phyloP scores from a whole-genome alignment of 2,113 vertebrate genomes.

The Cygnus buccinator region DNA sequence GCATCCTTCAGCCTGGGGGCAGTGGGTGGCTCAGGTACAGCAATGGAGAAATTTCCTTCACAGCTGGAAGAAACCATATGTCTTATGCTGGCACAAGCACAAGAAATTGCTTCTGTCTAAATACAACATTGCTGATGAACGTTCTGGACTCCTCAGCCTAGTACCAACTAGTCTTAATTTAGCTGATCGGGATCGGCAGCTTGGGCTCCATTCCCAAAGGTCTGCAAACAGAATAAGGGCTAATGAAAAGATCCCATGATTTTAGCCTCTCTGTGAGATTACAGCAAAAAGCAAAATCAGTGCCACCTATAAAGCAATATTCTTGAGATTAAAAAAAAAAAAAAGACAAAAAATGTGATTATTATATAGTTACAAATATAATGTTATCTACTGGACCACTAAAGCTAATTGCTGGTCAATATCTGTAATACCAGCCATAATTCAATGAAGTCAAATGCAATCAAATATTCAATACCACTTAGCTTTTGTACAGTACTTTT shows the following conservation, averaged over 20 bases:
- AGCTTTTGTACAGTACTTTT: neutral
- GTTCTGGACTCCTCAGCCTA: neutral
- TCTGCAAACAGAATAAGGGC: neutral
- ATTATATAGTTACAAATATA: neutral
- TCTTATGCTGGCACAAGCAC: neutral
- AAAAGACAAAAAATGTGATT: neutral
- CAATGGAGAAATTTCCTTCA: neutral
- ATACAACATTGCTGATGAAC: neutral
- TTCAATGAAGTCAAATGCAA: neutral
- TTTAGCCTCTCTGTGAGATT: neutral
- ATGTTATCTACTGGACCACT: neutral
- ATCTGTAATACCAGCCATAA: neutral
- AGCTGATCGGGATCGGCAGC: neutral
- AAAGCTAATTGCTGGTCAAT: neutral
- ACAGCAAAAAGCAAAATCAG: neutral
- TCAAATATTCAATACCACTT: neutral
- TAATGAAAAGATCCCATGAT: neutral
- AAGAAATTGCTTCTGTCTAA: neutral
- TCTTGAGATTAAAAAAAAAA: neutral
- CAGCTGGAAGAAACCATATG: neutral
- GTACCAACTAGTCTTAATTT: neutral
- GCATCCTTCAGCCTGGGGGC: neutral
- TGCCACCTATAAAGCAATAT: neutral
- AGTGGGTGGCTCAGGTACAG: neutral
- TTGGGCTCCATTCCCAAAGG: neutral